Base-by-base conservation (phyloP, 2,797 vertebrate species). In the Lacerta viridis region DNA sequence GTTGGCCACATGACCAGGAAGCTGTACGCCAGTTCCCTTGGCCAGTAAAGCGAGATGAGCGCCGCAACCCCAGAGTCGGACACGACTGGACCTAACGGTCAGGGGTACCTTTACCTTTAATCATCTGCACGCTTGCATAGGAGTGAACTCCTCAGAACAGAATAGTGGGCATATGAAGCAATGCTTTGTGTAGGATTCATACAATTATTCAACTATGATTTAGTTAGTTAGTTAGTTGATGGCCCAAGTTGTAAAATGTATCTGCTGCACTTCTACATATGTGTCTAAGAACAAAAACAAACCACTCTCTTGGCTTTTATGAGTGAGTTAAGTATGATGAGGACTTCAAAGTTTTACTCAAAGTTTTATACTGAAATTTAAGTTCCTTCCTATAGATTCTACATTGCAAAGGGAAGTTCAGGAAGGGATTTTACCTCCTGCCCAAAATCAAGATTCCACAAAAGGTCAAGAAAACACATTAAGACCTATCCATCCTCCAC, bases 401-500 rank as follows among this genome's bases (percentile, higher is more conserved):
- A 92, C 87, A 39, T 5, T 93, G 55, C 95, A 94, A 72, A 95
- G 94, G 88, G 94, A 95, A 87, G 89, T 79, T 92, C 94, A 94
- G 89, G 95, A 94, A 93, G 91, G 87, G 81, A 92, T 89, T 92
- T 88, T 90, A 83, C 75, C 90, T 85, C 82, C 41, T 43, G 78
- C 29, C 39, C 89, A 93, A 82, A 84, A 9, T 91, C 94, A 96
- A 90, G 94, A 96, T 68, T 85, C 91, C 59, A 33, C 90, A 80
- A 94, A 93, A 93, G 76, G 87, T 90, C 93, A 94, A 83, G 93
- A 96, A 79, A 94, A 69, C 83, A 20, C 94, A 92, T 92, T 93
- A 66, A 68, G 89, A 77, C 95, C 96, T 17, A 93, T 96, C 91
- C 96, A 97, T 39, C 93, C 95, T 90, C 96, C 97, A 36, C 80